Conservation (phyloP, 2,888 invertebrate genomes). For the Rhingia rostrata region DNA sequence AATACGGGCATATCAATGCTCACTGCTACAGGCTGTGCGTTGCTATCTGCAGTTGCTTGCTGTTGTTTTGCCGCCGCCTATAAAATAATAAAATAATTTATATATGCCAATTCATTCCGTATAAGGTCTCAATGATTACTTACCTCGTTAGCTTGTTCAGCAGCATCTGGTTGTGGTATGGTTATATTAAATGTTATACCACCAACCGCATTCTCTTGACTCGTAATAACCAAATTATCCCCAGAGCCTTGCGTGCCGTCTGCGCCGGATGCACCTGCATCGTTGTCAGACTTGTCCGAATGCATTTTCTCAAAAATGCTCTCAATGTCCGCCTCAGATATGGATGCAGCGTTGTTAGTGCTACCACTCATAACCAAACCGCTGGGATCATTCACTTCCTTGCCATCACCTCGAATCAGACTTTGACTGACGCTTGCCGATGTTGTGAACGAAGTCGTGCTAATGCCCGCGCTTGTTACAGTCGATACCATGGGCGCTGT, state of each 20-base stretch:
- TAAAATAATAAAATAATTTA: background rate
- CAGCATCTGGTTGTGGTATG: conserved; percentile 81
- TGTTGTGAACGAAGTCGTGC: conserved; percentile 61
- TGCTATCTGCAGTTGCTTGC: conserved; percentile 57
- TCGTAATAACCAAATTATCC: conserved; percentile 82
- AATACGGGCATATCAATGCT: conserved; percentile 83
- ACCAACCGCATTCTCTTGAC: conserved; percentile 81
- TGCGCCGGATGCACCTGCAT: conserved; percentile 61
- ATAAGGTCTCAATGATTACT: conserved; percentile 32
- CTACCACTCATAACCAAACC: conserved; percentile 53
- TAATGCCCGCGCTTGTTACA: conserved; percentile 54
- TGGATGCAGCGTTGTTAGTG: conserved; percentile 77
- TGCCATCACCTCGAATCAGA: conserved; percentile 76
- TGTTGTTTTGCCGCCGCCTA: background rate
- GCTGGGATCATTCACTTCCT: conserved; percentile 52
- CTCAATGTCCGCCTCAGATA: conserved; percentile 82
- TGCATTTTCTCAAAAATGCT: conserved; percentile 83
- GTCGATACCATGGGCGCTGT: conserved; percentile 52
- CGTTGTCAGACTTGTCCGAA: conserved; percentile 82
- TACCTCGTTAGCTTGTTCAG: conserved; percentile 75
- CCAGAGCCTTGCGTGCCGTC: conserved; percentile 69
- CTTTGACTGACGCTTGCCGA: conserved; percentile 60
- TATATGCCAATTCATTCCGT: background rate
- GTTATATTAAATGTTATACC: conserved; percentile 83
- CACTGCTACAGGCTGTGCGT: conserved; percentile 79